phyloP scores from a whole-genome alignment of 1,140 invertebrate genomes.

The Scaptomyza montana region DNA sequence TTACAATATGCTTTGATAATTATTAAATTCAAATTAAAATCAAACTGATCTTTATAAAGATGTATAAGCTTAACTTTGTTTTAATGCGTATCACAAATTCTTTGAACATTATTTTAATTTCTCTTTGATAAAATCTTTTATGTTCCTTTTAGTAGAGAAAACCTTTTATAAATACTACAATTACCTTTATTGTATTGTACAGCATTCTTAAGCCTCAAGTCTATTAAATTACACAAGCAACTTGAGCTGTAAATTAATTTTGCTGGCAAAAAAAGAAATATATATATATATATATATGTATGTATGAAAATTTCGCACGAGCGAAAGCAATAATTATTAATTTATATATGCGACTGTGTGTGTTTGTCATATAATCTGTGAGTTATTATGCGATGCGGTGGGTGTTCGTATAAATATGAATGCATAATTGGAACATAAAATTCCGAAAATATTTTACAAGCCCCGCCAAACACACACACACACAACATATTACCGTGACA shows the following conservation, averaged over 20 bases:
- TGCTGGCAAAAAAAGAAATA: conserved; percentile 40
- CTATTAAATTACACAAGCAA: conserved; percentile 33
- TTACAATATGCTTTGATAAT: too few relatives aligned
- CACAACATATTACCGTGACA: not conserved
- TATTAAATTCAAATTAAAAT: too few relatives aligned
- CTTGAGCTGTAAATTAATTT: conserved; percentile 54
- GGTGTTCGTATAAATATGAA: conserved; percentile 55
- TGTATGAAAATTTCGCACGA: conserved; percentile 53
- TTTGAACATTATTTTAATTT: too few relatives aligned
- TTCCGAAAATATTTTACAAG: conserved; percentile 76
- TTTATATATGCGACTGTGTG: conserved; percentile 32
- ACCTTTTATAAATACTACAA: not conserved
- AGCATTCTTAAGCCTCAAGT: not conserved
- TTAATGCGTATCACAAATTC: too few relatives aligned
- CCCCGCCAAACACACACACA: not conserved
- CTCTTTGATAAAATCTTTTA: too few relatives aligned
- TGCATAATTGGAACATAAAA: conserved; percentile 80
- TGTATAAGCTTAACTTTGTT: too few relatives aligned
- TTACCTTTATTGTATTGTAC: not conserved
- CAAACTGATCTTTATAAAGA: too few relatives aligned
- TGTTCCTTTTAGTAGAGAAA: not conserved
- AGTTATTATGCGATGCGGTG: conserved; percentile 25
- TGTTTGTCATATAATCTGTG: conserved; percentile 39
- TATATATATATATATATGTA: too few relatives aligned
- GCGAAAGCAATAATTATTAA: conserved; percentile 63